Evolutionary conservation across 2,888 invertebrate genomes (phyloP), one percentile per base, ranked within the genome.

Genomic region (Eupithecia centaureata): DNA sequence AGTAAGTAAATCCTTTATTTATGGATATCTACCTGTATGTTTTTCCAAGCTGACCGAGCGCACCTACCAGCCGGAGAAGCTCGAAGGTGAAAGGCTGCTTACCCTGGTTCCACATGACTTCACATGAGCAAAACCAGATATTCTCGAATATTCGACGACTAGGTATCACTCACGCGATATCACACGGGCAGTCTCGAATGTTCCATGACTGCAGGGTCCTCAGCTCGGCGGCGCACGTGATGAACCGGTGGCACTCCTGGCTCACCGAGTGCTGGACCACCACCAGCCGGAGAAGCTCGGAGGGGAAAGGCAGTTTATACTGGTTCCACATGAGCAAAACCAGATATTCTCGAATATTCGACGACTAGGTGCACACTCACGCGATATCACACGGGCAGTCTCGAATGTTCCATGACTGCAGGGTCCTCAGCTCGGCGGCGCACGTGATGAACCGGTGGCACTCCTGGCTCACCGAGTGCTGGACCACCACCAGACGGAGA

Each of bases 191-290:
- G 0, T 56, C 22, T 0, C 65, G 59, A 5, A 83, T 33, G 69
- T 70, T 88, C 70, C 82, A 86, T 1, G 30, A 4, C 74, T 92
- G 91, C 1, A 92, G 42, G 59, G 76, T 86, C 1, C 88, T 78
- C 47, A 92, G 51, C 65, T 86, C 85, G 0, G 88, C 86, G 0
- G 89, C 89, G 71, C 92, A 92, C 30, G 76, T 71, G 4, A 72
- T 68, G 76, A 90, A 90, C 1, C 70, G 64, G 30, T 73, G 35
- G 73, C 92, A 92, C 60, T 84, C 83, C 0, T 79, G 18, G 67
- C 86, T 83, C 42, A 85, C 90, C 0, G 89, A 87, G 75, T 92
- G 91, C 61, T 90, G 86, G 10, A 92, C 77, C 13, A 91, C 73
- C 1, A 92, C 90, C 22, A 92, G 77, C 63, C 83, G 81, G 30